phyloP scores from a whole-genome alignment of 2,113 vertebrate species.

The Lophochroa leadbeateri region DNA sequence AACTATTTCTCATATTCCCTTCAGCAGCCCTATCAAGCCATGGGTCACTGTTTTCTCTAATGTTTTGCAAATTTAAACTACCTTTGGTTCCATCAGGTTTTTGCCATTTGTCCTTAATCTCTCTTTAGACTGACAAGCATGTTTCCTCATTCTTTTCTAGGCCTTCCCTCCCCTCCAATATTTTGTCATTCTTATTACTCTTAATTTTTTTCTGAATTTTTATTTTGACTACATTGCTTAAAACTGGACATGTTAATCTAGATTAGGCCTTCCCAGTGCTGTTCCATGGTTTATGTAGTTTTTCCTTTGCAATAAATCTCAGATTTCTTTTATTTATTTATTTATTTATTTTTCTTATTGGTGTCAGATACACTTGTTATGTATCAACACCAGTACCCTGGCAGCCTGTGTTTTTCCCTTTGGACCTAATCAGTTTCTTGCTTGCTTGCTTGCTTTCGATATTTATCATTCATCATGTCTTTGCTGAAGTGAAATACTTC shows the following conservation, averaged over 20 bases:
- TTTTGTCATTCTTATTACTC: background rate
- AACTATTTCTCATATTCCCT: background rate
- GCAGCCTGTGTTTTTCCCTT: background rate
- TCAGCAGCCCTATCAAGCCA: background rate
- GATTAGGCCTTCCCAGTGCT: background rate
- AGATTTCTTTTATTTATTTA: background rate
- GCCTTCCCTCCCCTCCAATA: rapidly evolving
- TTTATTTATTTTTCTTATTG: no score
- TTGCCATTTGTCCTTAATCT: background rate
- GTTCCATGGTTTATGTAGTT: background rate
- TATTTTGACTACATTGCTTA: background rate
- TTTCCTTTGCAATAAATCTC: background rate
- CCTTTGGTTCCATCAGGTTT: background rate
- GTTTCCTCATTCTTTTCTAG: background rate
- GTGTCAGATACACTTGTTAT: background rate
- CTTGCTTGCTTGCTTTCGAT: background rate
- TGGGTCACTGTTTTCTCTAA: background rate
- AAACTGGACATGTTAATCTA: background rate
- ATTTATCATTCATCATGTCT: background rate
- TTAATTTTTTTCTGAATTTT: background rate
- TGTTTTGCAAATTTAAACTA: background rate
- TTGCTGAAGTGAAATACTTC: background rate
- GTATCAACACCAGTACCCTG: background rate
- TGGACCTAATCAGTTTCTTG: background rate
- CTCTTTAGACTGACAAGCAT: background rate